Conservation (phyloP, 1,140 invertebrate genomes). For the Ceratitis capitata region DNA sequence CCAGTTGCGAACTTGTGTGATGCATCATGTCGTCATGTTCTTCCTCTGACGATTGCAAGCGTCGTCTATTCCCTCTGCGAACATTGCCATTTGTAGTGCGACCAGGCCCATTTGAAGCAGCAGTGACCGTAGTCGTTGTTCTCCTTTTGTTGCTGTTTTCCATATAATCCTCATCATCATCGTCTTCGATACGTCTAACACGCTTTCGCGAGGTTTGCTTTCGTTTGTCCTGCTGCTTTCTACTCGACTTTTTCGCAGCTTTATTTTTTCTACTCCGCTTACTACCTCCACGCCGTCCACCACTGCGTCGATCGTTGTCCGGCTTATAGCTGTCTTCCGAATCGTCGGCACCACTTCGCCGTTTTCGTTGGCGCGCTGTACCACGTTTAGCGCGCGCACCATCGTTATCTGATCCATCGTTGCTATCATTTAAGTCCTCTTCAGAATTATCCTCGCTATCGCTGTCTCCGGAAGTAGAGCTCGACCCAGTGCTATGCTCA, state of each 20-base stretch:
- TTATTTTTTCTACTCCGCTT: neutral
- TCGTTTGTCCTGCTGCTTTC: conserved; percentile 9
- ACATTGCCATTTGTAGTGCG: neutral
- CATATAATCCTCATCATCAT: conserved; percentile 39
- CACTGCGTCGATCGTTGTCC: conserved; percentile 49
- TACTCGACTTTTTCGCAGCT: neutral
- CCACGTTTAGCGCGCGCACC: conserved; percentile 49
- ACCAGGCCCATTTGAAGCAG: neutral
- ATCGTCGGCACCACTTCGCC: conserved; percentile 53
- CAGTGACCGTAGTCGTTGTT: neutral
- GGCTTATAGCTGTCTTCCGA: conserved; percentile 66
- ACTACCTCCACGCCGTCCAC: conserved; percentile 8
- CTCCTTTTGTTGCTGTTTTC: conserved; percentile 3
- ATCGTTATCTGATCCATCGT: conserved; percentile 49
- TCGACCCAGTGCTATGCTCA: conserved; percentile 39
- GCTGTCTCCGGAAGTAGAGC: conserved; percentile 5
- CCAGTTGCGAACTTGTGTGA: conserved; percentile 48
- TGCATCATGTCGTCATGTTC: conserved; percentile 45
- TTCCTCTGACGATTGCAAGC: conserved; percentile 49
- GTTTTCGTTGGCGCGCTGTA: conserved; percentile 34
- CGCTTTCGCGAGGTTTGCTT: neutral
- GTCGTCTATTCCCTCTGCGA: conserved; percentile 12
- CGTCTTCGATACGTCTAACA: conserved; percentile 28
- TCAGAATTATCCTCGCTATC: conserved; percentile 33
- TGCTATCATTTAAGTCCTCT: neutral